A percentile compares a stretch with the other conserved stretches of the same genome.
phyloP scores from a whole-genome alignment of 23 tunicate genomes.

The Oikopleura vanhoeffeni region DNA sequence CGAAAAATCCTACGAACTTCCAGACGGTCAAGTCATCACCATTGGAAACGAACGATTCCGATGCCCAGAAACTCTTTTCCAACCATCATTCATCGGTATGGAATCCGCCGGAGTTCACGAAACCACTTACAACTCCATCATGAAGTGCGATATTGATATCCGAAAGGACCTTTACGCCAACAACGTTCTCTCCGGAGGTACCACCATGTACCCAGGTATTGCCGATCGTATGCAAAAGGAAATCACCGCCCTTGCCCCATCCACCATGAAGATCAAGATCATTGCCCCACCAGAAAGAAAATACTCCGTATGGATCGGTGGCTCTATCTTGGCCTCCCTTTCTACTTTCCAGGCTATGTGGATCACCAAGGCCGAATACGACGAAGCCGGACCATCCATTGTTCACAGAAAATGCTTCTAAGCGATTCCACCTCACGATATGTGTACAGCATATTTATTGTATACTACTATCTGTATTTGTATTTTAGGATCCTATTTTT shows the following conservation, averaged over 20 bases:
- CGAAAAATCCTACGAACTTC: slow-evolving; percentile 81
- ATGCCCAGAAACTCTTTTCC: slow-evolving; percentile 80
- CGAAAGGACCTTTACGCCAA: slow-evolving; percentile 74
- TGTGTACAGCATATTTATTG: too few species aligned
- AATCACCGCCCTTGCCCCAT: too few species aligned
- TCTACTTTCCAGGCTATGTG: slow-evolving; percentile 61
- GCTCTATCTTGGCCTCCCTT: too few species aligned
- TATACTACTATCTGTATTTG: too few species aligned
- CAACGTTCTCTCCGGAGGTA: slow-evolving; percentile 68
- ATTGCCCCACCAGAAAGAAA: slow-evolving; percentile 89
- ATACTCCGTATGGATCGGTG: too few species aligned
- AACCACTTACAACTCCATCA: slow-evolving; percentile 58
- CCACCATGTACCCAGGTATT: slow-evolving; percentile 82
- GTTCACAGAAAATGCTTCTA: too few species aligned
- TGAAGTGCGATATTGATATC: slow-evolving; percentile 63
- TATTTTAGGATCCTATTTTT: too few species aligned
- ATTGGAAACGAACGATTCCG: too few species aligned
- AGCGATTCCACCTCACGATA: slow-evolving; percentile 20
- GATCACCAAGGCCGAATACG: slow-evolving; percentile 20
- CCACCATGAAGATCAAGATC: slow-evolving; percentile 93
- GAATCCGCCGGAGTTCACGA: slow-evolving; percentile 87
- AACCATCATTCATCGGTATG: slow-evolving; percentile 75
- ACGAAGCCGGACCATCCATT: too few species aligned
- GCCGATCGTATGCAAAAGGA: too few species aligned
- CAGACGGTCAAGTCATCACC: slow-evolving; percentile 95